A percentile compares a stretch with the other conserved stretches of the same genome.
Conservation (phyloP, 1,140 invertebrate species). For the Myzus persicae region DNA sequence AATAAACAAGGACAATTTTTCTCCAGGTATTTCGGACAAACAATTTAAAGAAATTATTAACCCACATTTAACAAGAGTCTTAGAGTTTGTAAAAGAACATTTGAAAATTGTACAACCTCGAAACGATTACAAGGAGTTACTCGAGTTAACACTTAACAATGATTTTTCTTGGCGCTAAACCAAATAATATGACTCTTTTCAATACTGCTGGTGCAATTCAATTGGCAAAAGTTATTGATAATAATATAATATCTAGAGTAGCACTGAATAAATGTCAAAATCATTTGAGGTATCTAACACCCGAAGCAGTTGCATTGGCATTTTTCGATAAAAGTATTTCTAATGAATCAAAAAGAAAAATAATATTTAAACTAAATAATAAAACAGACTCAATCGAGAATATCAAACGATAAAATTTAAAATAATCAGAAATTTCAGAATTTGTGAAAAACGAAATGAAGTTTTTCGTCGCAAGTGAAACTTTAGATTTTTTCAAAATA, state of each 20-base stretch:
- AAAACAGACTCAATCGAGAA: neutral
- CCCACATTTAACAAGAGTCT: no score
- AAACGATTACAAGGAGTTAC: constrained; percentile 65
- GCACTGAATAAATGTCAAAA: no score
- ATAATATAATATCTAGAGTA: no score
- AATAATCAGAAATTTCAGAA: neutral
- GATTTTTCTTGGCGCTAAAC: constrained; percentile 63
- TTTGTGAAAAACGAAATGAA: constrained; percentile 12
- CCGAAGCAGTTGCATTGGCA: neutral
- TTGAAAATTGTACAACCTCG: constrained; percentile 55
- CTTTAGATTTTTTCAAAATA: neutral
- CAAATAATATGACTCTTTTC: constrained; percentile 62
- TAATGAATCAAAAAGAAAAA: neutral
- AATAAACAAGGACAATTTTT: no score
- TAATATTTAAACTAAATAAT: neutral
- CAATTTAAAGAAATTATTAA: no score
- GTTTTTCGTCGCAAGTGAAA: neutral
- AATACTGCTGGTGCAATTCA: no score
- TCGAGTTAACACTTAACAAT: constrained; percentile 64
- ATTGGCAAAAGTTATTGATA: no score
- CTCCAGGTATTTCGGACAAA: no score
- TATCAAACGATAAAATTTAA: no score
- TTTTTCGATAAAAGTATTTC: constrained; percentile 9
- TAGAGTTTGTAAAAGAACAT: no score
- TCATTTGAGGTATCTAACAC: no score